A percentile compares a stretch with the other conserved stretches of the same genome.
phyloP scores from a whole-genome alignment of 2,797 vertebrate genomes.

The Dromococcyx pavoninus region DNA sequence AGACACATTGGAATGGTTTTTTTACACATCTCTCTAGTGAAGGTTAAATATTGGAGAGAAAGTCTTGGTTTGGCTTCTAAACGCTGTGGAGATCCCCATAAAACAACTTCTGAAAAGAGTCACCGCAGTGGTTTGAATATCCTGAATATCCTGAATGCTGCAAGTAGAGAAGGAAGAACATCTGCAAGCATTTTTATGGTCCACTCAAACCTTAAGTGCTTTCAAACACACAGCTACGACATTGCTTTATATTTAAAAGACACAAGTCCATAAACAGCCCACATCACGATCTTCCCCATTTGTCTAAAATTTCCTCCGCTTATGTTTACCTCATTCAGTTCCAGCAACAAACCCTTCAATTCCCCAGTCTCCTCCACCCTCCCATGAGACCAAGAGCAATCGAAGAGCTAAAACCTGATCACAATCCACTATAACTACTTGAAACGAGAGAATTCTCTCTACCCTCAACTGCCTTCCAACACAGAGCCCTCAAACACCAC shows the following conservation, averaged over 20 bases:
- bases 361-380: background rate
- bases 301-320: background rate
- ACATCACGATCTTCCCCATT: background rate
- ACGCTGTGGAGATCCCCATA: background rate
- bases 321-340: background rate
- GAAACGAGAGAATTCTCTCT: background rate
- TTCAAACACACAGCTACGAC: background rate
- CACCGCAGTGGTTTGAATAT: background rate
- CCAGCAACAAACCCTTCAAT: background rate
- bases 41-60: background rate
- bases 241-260: background rate
- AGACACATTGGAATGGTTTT: background rate
- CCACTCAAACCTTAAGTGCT: conserved; percentile 40
- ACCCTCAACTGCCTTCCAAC: background rate
- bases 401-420: background rate
- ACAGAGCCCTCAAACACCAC: background rate
- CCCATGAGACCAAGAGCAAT: background rate
- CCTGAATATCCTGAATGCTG: background rate
- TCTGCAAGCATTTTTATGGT: background rate
- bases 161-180: conserved; percentile 9
- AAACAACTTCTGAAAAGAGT: background rate
- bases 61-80: background rate
- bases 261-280: background rate
- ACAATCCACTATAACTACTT: background rate
- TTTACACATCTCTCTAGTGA: background rate